phyloP scores from a whole-genome alignment of 2,888 invertebrate genomes.

The Oscheius sp. region DNA sequence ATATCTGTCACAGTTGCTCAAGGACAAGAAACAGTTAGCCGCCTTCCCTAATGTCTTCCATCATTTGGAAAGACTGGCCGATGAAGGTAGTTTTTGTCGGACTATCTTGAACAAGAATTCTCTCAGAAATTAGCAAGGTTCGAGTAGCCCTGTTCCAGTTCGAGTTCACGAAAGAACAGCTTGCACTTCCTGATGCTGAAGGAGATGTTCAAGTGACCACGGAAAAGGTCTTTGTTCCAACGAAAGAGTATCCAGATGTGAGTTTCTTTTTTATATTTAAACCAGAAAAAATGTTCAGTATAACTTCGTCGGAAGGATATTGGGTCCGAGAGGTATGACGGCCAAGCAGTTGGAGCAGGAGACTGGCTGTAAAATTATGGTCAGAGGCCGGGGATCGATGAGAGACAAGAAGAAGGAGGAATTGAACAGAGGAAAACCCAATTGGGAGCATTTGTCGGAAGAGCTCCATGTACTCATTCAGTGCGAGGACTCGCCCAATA shows the following conservation, averaged over 20 bases:
- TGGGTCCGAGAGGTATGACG: slow-evolving; percentile 99
- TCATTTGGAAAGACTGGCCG: slow-evolving; percentile 97
- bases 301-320: slow-evolving; percentile 99
- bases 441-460: slow-evolving; percentile 99
- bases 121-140: slow-evolving; percentile 94
- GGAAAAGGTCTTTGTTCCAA: slow-evolving; percentile 99
- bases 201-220: slow-evolving; percentile 85
- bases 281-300: slow-evolving; percentile 83
- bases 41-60: slow-evolving; percentile 99
- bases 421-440: slow-evolving; percentile 97
- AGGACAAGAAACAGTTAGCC: slow-evolving; percentile 99
- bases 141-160: slow-evolving; percentile 98
- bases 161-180: slow-evolving; percentile 86
- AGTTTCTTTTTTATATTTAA: slow-evolving; percentile 76
- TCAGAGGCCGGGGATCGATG: slow-evolving; percentile 78
- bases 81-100: slow-evolving; percentile 84
- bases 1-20: slow-evolving; percentile 98
- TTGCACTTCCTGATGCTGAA: slow-evolving; percentile 68
- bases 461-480: slow-evolving; percentile 97
- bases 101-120: background rate
- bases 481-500: slow-evolving; percentile 97
- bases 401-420: slow-evolving; percentile 81
- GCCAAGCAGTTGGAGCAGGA: slow-evolving; percentile 99
- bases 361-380: slow-evolving; percentile 99
- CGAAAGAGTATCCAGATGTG: slow-evolving; percentile 99